Conservation (phyloP, 2,888 invertebrate species). For the Muschampia plurimacula region DNA sequence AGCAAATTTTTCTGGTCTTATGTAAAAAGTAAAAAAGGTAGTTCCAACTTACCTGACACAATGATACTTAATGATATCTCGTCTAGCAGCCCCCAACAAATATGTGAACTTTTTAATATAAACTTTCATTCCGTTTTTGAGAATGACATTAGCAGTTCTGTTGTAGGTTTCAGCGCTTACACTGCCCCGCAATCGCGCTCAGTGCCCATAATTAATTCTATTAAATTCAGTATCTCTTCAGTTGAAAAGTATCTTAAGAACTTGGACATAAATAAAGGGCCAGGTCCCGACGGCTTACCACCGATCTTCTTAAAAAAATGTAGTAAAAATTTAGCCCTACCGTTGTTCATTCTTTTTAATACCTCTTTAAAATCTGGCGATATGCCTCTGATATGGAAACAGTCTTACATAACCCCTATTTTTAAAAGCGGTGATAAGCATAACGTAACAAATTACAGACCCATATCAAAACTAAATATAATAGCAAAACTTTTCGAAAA, state of each 20-base stretch:
- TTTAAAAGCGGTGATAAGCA: slow-evolving; percentile 32
- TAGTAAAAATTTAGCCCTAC: slow-evolving; percentile 29
- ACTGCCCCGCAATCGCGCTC: neutral
- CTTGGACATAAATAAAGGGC: slow-evolving; percentile 29
- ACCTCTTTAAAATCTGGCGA: slow-evolving; percentile 24
- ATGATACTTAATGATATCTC: neutral
- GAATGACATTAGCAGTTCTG: neutral
- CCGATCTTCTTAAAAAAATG: slow-evolving; percentile 32
- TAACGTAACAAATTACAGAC: slow-evolving; percentile 31
- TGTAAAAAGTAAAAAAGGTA: slow-evolving; percentile 19
- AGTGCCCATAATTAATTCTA: neutral
- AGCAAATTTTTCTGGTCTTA: slow-evolving; percentile 18
- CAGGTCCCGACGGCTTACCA: slow-evolving; percentile 37
- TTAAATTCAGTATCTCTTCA: neutral
- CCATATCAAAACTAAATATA: slow-evolving; percentile 33
- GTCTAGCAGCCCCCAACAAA: neutral
- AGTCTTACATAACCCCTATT: slow-evolving; percentile 31
- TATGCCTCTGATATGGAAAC: slow-evolving; percentile 35
- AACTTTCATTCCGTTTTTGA: slow-evolving; percentile 13
- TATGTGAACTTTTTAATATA: slow-evolving; percentile 14
- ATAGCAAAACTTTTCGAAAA: slow-evolving; percentile 29
- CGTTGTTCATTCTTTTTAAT: slow-evolving; percentile 30
- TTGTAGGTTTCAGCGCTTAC: neutral
- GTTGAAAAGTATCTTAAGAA: slow-evolving; percentile 17
- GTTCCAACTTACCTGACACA: neutral